These are phyloP conservation scores for Watsonalla binaria DNA, from an alignment of 2,888 invertebrate species.

Conservation along the genomic window DNA sequence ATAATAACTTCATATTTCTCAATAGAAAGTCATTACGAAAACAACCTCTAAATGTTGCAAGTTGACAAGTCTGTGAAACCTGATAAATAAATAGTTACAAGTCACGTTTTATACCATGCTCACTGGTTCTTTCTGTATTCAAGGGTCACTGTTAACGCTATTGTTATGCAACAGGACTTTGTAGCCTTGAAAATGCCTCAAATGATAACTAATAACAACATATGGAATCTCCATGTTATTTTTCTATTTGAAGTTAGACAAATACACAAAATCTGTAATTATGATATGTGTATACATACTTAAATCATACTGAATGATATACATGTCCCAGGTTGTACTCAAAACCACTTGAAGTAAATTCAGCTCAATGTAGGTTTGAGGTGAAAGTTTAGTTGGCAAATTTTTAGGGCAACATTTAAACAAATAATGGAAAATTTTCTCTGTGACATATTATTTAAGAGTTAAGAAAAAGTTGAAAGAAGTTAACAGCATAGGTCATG, in stretches of 20 bases:
- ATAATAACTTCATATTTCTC: slow-evolving; percentile 3
- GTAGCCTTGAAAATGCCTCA: not conserved
- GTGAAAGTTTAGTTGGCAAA: too few species aligned
- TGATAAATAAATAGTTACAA: slow-evolving; percentile 64
- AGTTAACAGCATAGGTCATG: too few species aligned
- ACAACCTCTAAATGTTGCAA: slow-evolving; percentile 48
- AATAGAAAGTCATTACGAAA: slow-evolving; percentile 34
- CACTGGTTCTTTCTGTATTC: slow-evolving; percentile 15
- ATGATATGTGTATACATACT: too few species aligned
- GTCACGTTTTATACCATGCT: slow-evolving; percentile 73
- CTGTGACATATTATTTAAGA: too few species aligned
- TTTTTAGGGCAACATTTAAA: too few species aligned
- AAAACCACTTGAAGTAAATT: too few species aligned
- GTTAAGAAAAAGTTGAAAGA: too few species aligned
- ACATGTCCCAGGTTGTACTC: too few species aligned
- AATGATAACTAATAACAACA: not conserved
- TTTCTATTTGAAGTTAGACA: not conserved
- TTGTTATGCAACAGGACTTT: not conserved
- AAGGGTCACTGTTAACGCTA: not conserved
- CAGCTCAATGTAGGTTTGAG: too few species aligned
- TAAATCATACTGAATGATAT: too few species aligned
- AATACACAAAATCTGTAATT: too few species aligned
- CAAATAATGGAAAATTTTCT: too few species aligned
- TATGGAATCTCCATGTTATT: not conserved
- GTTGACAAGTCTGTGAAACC: slow-evolving; percentile 39